Base-by-base conservation (phyloP, 2,113 vertebrate genomes). In the Mixornis gularis region DNA sequence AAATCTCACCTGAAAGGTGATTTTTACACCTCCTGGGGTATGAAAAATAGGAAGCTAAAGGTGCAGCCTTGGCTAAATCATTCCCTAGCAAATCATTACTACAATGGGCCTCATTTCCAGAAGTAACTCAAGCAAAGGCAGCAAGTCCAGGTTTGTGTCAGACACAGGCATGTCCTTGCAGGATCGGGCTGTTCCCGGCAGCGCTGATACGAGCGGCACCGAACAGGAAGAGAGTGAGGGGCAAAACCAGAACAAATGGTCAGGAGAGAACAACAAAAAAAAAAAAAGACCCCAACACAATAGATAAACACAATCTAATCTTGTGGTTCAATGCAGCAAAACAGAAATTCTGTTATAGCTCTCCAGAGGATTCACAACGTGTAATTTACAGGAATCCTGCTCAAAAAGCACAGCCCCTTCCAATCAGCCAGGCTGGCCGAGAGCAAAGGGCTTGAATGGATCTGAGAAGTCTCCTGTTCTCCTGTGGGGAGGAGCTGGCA, bases 331-430 rank as follows among this genome's bases (percentile, higher is more conserved):
- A 81, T 94, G 86, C 63, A 93, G 95, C 79, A 90, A 93, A 94
- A 79, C 70, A 94, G 89, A 89, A 89, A 94, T 43, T 95, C 87
- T 85, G 74, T 90, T 94, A 90, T 8, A 85, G 92, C 90, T 80
- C 97, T 89, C 96, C 0, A 1, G 96, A 93, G 97, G 79, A 52
- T 85, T 86, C 72, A 69, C 58, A 49, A 86, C 88, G 89, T 32
- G 87, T 76, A 79, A 94, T 93, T 97, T 97, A 95, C 97, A 94
- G 96, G 96, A 97, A 97, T 90, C 63, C 12, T 10, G 48, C 88
- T 89, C 74, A 89, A 94, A 83, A 77, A 79, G 71, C 18, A n/a
- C 90, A 44, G 56, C 80, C 90, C 59, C 77, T 97, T 96, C 96
- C 96, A 92, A 96, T 76, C 93, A 96, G 64, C 44, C 71, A 18